phyloP scores from a whole-genome alignment of 2,113 vertebrate species.

The Cygnus buccinator region DNA sequence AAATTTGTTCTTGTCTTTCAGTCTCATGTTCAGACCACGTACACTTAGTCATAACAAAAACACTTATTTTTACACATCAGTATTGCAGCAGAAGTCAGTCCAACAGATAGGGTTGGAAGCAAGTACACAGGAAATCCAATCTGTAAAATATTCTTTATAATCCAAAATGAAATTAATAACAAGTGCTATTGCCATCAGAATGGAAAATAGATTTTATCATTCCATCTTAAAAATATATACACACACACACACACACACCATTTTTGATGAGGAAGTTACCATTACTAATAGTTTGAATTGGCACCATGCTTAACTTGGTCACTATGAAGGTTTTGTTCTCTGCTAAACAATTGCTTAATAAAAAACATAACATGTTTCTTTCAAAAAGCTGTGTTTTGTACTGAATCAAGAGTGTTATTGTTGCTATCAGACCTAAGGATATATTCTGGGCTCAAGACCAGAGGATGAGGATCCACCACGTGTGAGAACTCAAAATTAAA shows the following conservation, averaged over 20 bases:
- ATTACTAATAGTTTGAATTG: background rate
- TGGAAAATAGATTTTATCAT: background rate
- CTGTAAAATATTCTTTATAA: background rate
- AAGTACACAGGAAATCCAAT: background rate
- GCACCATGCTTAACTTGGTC: background rate
- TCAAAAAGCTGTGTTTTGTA: background rate
- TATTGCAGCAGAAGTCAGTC: background rate
- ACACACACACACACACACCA: background rate
- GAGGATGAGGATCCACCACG: background rate
- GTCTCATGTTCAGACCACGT: background rate
- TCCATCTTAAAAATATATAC: background rate
- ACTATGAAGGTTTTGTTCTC: background rate
- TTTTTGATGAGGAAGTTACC: background rate
- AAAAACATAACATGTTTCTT: background rate
- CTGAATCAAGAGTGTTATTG: background rate
- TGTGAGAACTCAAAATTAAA: background rate
- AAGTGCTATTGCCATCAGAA: background rate
- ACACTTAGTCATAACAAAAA: slow-evolving; percentile 39
- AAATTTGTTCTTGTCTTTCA: background rate
- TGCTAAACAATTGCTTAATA: slow-evolving; percentile 17
- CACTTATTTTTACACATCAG: background rate
- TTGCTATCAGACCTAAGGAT: background rate
- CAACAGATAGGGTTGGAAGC: background rate
- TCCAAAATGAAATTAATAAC: background rate
- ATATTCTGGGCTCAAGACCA: background rate